A percentile compares a stretch with the other conserved stretches of the same genome.
phyloP scores from a whole-genome alignment of 2,797 vertebrate species.

The Neosilurus mollespiculum region DNA sequence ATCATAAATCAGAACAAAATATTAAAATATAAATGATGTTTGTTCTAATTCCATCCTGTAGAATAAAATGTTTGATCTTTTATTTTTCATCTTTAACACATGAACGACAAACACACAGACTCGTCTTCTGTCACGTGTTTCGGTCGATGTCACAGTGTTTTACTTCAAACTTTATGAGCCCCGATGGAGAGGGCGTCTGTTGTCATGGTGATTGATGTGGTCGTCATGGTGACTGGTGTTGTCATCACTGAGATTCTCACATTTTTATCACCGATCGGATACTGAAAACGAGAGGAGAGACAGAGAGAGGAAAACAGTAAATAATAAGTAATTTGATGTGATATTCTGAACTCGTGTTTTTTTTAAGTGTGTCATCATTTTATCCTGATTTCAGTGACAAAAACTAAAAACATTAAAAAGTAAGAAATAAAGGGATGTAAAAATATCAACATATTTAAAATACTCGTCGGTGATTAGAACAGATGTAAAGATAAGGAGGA shows the following conservation, averaged over 20 bases:
- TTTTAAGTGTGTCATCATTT: neutral
- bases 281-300: conserved; percentile 59
- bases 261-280: conserved; percentile 74
- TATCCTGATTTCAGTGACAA: neutral
- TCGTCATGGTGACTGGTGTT: neutral
- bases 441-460: neutral
- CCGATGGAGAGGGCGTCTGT: neutral
- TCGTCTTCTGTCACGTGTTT: neutral
- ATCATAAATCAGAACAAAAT: neutral
- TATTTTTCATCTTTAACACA: neutral
- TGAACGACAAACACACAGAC: neutral
- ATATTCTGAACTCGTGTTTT: neutral
- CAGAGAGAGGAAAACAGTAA: neutral
- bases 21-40: neutral
- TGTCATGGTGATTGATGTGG: neutral
- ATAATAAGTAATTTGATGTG: neutral
- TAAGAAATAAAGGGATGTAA: neutral
- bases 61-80: neutral
- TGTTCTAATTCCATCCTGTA: neutral
- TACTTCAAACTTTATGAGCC: neutral
- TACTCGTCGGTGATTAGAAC: neutral
- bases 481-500: neutral
- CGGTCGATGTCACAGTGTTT: neutral
- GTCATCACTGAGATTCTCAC: conserved; percentile 39
- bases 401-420: neutral